Conservation (phyloP, 1,140 invertebrate species). For the Nephila pilipes region DNA sequence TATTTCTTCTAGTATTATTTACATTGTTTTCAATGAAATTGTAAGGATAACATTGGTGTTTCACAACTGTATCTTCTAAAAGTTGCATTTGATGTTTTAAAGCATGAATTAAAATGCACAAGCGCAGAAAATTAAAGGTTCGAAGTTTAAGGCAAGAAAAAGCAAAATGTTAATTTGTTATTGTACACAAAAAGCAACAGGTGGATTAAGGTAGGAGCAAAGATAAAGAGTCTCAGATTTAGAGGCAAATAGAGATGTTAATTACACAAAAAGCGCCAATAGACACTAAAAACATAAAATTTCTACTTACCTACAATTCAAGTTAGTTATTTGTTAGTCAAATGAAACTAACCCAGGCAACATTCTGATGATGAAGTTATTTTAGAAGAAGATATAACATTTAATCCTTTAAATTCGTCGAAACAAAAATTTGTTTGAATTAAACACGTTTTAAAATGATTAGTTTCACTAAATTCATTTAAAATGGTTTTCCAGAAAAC, state of each 20-base stretch:
- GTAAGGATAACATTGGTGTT: too few species aligned
- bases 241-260: neutral
- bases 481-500: too few species aligned
- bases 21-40: too few species aligned
- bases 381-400: neutral
- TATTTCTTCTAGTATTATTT: too few species aligned
- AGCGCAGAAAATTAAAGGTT: neutral
- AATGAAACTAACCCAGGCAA: slow-evolving; percentile 2
- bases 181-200: neutral
- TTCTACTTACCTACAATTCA: neutral
- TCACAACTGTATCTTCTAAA: neutral
- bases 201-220: neutral
- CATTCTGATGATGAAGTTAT: neutral
- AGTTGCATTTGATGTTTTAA: neutral
- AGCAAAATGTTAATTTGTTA: neutral
- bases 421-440: too few species aligned
- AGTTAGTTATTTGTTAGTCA: neutral
- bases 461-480: too few species aligned
- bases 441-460: too few species aligned
- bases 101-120: neutral
- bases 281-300: neutral
- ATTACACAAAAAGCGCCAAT: neutral
- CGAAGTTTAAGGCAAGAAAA: neutral
- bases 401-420: too few species aligned
- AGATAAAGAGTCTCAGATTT: neutral